Conservation (phyloP, 2,888 invertebrate species). For the Tridacna gigas region DNA sequence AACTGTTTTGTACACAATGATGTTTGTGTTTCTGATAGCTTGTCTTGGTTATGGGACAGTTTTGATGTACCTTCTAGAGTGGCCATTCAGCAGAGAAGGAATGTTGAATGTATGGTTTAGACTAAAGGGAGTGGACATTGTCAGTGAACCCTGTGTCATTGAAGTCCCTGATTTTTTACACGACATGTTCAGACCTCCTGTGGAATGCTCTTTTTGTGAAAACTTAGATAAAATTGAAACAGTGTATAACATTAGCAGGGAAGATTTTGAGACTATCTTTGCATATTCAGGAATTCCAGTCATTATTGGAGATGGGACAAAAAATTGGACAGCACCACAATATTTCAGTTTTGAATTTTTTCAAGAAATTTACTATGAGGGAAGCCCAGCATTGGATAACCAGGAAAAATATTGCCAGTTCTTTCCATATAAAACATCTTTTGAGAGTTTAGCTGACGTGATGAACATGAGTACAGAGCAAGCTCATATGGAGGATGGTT, state of each 20-base stretch:
- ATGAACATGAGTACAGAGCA: conserved; percentile 91
- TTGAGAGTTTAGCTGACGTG: conserved; percentile 91
- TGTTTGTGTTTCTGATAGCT: conserved; percentile 28
- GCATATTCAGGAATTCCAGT: conserved; percentile 93
- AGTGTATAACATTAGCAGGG: conserved; percentile 89
- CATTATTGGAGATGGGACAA: conserved; percentile 93
- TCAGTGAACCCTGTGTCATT: conserved; percentile 74
- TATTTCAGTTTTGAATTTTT: conserved; percentile 94
- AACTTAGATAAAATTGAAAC: conserved; percentile 89
- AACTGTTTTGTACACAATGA: conserved; percentile 34
- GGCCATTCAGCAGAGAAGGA: conserved; percentile 69
- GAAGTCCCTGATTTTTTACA: conserved; percentile 65
- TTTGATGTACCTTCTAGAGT: conserved; percentile 67
- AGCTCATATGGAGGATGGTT: conserved; percentile 88
- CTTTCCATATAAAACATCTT: conserved; percentile 95
- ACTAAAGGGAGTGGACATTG: conserved; percentile 59
- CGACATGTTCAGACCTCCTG: conserved; percentile 90
- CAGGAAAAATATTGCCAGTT: conserved; percentile 91
- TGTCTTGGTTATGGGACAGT: conserved; percentile 38
- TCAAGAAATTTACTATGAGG: conserved; percentile 88
- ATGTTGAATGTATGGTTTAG: conserved; percentile 67
- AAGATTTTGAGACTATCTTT: conserved; percentile 90
- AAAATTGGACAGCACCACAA: conserved; percentile 92
- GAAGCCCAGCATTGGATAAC: conserved; percentile 82
- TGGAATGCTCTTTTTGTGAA: conserved; percentile 92